Percentiles rank a stretch among this genome's conserved stretches.
Evolutionary conservation across 2,113 vertebrate species (phyloP).

Genomic region (Epinephelus moara): DNA sequence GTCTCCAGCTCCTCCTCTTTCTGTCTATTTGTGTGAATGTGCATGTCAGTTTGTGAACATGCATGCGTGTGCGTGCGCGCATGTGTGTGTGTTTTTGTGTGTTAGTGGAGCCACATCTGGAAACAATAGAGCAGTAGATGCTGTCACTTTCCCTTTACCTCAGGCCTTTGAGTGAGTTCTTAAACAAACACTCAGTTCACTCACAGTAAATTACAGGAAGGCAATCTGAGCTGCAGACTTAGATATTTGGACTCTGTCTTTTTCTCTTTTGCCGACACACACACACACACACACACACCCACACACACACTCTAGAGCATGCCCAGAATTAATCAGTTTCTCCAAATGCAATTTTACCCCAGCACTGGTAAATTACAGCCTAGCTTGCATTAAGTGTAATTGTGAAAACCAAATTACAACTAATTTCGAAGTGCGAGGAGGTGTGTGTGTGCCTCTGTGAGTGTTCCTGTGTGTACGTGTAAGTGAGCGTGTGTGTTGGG

Average conservation of each 20-base stretch:
- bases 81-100: conserved; percentile 35
- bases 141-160: conserved; percentile 82
- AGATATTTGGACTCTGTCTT: conserved; percentile 55
- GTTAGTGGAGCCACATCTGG: conserved; percentile 74
- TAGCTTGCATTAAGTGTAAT: conserved; percentile 52
- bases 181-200: conserved; percentile 84
- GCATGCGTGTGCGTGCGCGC: conserved; percentile 6
- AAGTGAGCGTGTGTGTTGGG: not conserved
- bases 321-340: conserved; percentile 42
- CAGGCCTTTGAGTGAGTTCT: conserved; percentile 73
- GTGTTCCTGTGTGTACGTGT: not conserved
- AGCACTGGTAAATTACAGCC: conserved; percentile 48
- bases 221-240: conserved; percentile 71
- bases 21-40: not conserved
- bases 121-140: conserved; percentile 78
- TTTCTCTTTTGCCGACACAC: not conserved
- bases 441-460: conserved; percentile 24
- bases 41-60: not conserved
- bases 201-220: conserved; percentile 81
- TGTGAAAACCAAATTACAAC: conserved; percentile 50
- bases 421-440: conserved; percentile 32
- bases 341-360: conserved; percentile 43
- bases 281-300: not conserved
- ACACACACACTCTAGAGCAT: conserved; percentile 5
- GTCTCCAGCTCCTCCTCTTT: conserved; percentile 23